Conservation (phyloP, 1,140 invertebrate genomes). For the Mya arenaria region DNA sequence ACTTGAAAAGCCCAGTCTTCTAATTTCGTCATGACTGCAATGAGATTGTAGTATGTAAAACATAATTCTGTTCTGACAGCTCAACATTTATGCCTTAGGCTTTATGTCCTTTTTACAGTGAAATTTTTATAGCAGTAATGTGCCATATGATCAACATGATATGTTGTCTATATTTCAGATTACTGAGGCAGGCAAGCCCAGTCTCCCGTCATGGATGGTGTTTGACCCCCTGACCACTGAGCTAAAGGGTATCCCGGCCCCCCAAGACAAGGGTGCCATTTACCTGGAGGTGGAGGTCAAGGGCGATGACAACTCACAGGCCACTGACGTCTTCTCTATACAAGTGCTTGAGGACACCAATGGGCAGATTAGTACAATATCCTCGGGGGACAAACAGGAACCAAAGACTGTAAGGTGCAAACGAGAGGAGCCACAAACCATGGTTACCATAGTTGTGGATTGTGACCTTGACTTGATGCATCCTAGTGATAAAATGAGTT, state of each 20-base stretch:
- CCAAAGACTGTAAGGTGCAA: slow-evolving; percentile 72
- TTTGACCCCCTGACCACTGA: slow-evolving; percentile 78
- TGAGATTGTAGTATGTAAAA: too few species aligned
- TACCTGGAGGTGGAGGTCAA: slow-evolving; percentile 83
- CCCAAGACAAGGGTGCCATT: slow-evolving; percentile 83
- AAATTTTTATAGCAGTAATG: too few species aligned
- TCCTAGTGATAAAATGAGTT: slow-evolving; percentile 61
- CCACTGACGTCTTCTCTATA: slow-evolving; percentile 74
- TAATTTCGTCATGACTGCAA: too few species aligned
- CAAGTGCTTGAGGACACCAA: slow-evolving; percentile 65
- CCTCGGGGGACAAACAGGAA: slow-evolving; percentile 41
- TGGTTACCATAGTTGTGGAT: slow-evolving; percentile 78
- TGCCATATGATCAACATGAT: too few species aligned
- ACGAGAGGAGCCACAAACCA: slow-evolving; percentile 74
- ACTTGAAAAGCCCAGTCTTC: too few species aligned
- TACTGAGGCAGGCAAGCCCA: slow-evolving; percentile 74
- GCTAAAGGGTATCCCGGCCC: slow-evolving; percentile 84
- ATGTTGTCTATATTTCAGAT: too few species aligned
- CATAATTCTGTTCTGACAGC: too few species aligned
- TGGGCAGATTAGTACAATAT: slow-evolving; percentile 33
- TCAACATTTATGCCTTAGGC: too few species aligned
- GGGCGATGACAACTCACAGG: slow-evolving; percentile 57
- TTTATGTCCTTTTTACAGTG: too few species aligned
- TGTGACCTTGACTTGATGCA: slow-evolving; percentile 70
- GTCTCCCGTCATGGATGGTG: slow-evolving; percentile 80